Conservation (phyloP, 2,113 vertebrate genomes). For the Himantopus leucocephalus region DNA sequence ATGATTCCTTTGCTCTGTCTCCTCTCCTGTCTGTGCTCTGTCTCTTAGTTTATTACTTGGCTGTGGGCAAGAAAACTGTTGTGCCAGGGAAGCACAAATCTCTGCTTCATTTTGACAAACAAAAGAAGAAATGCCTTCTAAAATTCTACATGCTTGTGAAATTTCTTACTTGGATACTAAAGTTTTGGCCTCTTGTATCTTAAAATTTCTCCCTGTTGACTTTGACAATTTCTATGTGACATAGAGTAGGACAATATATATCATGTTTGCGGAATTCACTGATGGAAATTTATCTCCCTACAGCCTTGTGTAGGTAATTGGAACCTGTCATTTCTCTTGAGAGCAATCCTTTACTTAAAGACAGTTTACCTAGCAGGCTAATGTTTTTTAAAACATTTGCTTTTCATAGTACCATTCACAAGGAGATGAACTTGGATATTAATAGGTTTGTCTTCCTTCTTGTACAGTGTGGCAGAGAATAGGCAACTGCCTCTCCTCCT, state of each 20-base stretch:
- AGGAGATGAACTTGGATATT: neutral
- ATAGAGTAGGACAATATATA: neutral
- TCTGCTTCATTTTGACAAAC: neutral
- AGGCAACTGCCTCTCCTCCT: neutral
- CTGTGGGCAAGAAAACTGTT: neutral
- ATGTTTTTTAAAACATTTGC: neutral
- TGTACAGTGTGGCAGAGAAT: neutral
- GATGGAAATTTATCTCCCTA: neutral
- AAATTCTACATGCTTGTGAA: neutral
- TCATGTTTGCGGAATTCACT: neutral
- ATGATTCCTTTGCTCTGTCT: constrained; percentile 4
- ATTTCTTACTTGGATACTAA: neutral
- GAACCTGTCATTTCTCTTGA: constrained; percentile 42
- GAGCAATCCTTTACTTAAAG: constrained; percentile 19
- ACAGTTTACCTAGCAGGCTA: constrained; percentile 9
- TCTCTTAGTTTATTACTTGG: neutral
- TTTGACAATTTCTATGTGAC: neutral
- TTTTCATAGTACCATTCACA: neutral
- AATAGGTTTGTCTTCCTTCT: neutral
- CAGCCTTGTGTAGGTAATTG: constrained; percentile 13
- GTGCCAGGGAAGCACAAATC: neutral
- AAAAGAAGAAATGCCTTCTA: neutral
- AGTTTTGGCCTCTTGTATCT: neutral
- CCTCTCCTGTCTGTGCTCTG: neutral
- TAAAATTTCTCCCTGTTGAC: neutral